Base-by-base conservation (phyloP, 1,140 invertebrate genomes). In the Trichonephila clavipes region DNA sequence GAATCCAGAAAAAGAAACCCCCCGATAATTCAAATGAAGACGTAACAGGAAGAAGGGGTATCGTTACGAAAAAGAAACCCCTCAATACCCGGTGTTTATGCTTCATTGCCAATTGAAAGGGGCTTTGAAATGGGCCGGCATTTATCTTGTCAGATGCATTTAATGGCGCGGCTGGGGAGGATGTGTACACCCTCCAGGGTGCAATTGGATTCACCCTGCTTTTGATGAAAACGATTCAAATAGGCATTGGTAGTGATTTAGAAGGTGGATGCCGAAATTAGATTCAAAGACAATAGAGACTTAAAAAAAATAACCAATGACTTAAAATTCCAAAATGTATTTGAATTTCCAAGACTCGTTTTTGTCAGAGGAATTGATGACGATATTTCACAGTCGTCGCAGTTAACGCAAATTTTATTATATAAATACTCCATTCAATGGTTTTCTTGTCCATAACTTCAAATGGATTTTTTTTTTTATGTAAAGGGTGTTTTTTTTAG, bases 71-170 rank as follows among this genome's bases (percentile, higher is more conserved):
- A 28, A 85, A 85, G 83, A 85, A 59, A 4, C 58, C 24, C 61
- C 21, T 59, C 58, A 85, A 44, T 85, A 58, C 83, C n/a, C n/a
- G 24, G 51, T 91, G 24, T 81, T 91, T 91, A 91, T 64, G 34
- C 24, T 81, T 24, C 18, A 28, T 14, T 10, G 61, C 81, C 81
- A 64, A 85, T 91, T 40, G 90, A 91, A 85, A 51, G 90, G 21
- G 72, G 72, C 66, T 66, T 82, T 85, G 44, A 85, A 91, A 91
- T 91, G 90, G 90, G 19, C 19, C 7, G 19, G 24, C 90, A 91
- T 91, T 51, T 91, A 91, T 91, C 90, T 91, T 91, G 90, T 91
- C 90, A 91, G 90, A 18, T 81, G 90, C 28, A 85, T 85, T 91
- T 91, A 91, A 91, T 91, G 90, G 90, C 19, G 40, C 24, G 66